These are phyloP conservation scores for Nesogale talazaci DNA, from an alignment of 2,113 vertebrate species.

Conservation along the genomic window DNA sequence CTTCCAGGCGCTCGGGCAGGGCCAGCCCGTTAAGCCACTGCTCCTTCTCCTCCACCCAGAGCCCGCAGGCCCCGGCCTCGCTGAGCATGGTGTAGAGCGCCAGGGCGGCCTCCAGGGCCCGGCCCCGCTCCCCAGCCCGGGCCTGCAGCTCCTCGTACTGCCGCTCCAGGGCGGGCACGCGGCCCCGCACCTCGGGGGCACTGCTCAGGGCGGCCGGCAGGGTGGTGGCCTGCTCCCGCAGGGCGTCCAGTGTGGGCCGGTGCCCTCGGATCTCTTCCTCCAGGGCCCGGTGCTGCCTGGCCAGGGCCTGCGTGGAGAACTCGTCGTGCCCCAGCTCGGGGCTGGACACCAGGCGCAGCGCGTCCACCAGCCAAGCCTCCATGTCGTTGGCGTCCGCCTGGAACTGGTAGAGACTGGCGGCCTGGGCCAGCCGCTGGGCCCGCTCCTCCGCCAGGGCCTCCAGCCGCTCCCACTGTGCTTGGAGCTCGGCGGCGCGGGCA, in stretches of 20 bases:
- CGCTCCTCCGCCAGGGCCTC: slow-evolving; percentile 90
- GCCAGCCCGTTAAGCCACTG: slow-evolving; percentile 94
- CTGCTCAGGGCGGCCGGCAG: slow-evolving; percentile 84
- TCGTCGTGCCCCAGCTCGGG: slow-evolving; percentile 94
- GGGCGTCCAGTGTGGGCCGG: slow-evolving; percentile 88
- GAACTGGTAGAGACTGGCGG: slow-evolving; percentile 93
- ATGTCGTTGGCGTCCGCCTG: slow-evolving; percentile 94
- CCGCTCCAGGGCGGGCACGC: slow-evolving; percentile 90
- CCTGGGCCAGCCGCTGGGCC: slow-evolving; percentile 89
- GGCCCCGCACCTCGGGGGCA: slow-evolving; percentile 85
- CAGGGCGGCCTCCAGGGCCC: slow-evolving; percentile 92
- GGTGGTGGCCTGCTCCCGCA: slow-evolving; percentile 89
- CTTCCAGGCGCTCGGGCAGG: slow-evolving; percentile 94
- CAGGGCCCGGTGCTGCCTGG: slow-evolving; percentile 93
- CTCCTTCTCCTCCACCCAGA: slow-evolving; percentile 97
- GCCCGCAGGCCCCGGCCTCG: slow-evolving; percentile 94
- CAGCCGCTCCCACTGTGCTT: slow-evolving; percentile 90
- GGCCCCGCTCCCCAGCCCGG: slow-evolving; percentile 87
- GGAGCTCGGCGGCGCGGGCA: slow-evolving; percentile 84
- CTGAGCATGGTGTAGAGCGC: slow-evolving; percentile 94
- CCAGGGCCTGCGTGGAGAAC: slow-evolving; percentile 93
- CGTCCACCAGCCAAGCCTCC: slow-evolving; percentile 93
- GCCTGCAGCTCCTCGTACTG: slow-evolving; percentile 90
- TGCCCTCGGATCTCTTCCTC: slow-evolving; percentile 95
- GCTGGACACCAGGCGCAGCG: slow-evolving; percentile 92